phyloP scores from a whole-genome alignment of 2,113 vertebrate genomes.

The Paracanthobrama guichenoti region DNA sequence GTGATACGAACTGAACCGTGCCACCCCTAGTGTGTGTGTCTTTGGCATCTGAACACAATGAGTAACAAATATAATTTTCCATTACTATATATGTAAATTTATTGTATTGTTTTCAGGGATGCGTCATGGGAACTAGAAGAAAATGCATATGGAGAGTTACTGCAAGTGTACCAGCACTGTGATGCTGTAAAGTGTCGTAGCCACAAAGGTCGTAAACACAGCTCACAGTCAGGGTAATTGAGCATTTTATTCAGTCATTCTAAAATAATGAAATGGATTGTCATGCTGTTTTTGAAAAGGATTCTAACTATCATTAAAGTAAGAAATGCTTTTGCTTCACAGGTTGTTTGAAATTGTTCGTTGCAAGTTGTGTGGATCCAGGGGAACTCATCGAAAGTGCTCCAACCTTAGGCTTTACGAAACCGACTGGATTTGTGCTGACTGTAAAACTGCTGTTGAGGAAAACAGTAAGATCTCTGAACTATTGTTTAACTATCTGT shows the following conservation, averaged over 20 bases:
- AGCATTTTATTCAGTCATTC: not conserved
- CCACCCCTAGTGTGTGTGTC: not conserved
- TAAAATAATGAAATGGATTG: not conserved
- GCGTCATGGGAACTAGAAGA: constrained; percentile 98
- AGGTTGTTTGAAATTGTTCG: constrained; percentile 90
- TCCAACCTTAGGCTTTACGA: constrained; percentile 77
- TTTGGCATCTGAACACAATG: not conserved
- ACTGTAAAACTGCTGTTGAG: constrained; percentile 81
- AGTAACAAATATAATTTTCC: not conserved
- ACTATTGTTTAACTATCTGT: constrained; percentile 15
- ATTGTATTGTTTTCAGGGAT: constrained; percentile 77
- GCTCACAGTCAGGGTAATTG: constrained; percentile 81
- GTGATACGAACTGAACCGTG: no score
- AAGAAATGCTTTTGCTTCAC: constrained; percentile 55
- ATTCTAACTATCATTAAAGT: constrained; percentile 26
- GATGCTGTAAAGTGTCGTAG: constrained; percentile 83
- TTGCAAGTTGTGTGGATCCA: constrained; percentile 90
- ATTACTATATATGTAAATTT: not conserved
- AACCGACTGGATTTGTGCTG: constrained; percentile 86
- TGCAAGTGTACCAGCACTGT: constrained; percentile 86
- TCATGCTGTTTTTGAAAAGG: not conserved
- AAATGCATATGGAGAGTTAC: constrained; percentile 90
- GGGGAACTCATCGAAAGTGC: constrained; percentile 91
- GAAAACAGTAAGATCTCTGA: constrained; percentile 77
- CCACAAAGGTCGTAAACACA: constrained; percentile 81